Conservation (phyloP, 1,140 invertebrate genomes). For the Pollicipes pollicipes region DNA sequence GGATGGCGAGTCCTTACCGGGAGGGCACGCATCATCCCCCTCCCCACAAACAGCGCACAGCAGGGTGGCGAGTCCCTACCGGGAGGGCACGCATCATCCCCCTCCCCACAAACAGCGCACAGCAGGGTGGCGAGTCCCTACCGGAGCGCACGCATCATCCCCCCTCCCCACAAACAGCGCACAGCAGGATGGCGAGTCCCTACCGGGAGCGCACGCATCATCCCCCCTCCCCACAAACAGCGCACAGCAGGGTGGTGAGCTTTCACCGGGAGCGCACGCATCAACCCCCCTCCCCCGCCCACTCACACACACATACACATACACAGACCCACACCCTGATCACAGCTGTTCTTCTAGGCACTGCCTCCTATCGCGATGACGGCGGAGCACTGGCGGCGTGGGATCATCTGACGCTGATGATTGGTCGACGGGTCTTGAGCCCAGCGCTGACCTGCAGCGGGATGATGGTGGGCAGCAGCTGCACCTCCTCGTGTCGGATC, state of each 20-base stretch:
- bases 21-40: background rate
- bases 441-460: background rate
- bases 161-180: background rate
- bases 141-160: background rate
- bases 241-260: too few species aligned
- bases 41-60: background rate
- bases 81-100: constrained; percentile 3
- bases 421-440: background rate
- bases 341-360: background rate
- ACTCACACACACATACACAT: constrained; percentile 6
- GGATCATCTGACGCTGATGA: background rate
- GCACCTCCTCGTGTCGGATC: background rate
- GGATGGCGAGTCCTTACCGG: background rate
- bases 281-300: background rate
- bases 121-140: too few species aligned
- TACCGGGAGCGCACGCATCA: background rate
- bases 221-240: too few species aligned
- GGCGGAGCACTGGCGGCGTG: too few species aligned
- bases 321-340: background rate
- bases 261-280: too few species aligned
- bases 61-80: background rate
- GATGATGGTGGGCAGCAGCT: background rate
- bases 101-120: constrained; percentile 2
- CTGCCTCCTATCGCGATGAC: background rate
- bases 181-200: background rate